Evolutionary conservation across 2,113 vertebrate genomes (phyloP).

Genomic region (Cebidichthys violaceus): DNA sequence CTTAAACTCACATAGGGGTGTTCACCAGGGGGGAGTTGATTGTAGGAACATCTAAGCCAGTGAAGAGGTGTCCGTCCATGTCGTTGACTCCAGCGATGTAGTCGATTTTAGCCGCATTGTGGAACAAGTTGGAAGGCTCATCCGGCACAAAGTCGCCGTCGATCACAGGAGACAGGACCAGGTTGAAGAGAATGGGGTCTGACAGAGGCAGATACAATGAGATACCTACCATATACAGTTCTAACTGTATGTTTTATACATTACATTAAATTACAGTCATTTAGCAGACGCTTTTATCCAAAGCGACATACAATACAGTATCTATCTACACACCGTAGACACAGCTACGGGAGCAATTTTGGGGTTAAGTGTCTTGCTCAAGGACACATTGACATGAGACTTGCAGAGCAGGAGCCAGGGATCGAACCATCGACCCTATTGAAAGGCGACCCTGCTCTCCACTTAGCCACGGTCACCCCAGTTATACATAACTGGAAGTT

Average conservation of each 20-base stretch:
- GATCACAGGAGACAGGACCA: conserved; percentile 84
- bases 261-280: too few species aligned
- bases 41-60: conserved; percentile 83
- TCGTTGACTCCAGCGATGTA: conserved; percentile 89
- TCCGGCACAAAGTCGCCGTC: conserved; percentile 94
- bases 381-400: too few species aligned
- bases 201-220: conserved; percentile 15
- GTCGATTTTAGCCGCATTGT: conserved; percentile 88
- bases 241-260: not conserved
- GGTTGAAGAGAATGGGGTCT: conserved; percentile 86
- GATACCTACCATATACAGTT: not conserved
- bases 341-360: too few species aligned
- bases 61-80: conserved; percentile 93
- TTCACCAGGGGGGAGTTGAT: conserved; percentile 79
- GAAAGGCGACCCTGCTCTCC: too few species aligned
- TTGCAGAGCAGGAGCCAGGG: too few species aligned
- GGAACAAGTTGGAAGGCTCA: conserved; percentile 84
- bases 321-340: too few species aligned
- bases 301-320: too few species aligned
- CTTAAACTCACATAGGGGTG: conserved; percentile 81
- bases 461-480: too few species aligned
- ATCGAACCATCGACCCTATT: too few species aligned
- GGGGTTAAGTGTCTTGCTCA: too few species aligned
- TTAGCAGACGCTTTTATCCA: too few species aligned
- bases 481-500: not conserved